These are phyloP conservation scores for Anguilla megastoma DNA, from an alignment of 2,797 vertebrate species.

Conservation along the genomic window DNA sequence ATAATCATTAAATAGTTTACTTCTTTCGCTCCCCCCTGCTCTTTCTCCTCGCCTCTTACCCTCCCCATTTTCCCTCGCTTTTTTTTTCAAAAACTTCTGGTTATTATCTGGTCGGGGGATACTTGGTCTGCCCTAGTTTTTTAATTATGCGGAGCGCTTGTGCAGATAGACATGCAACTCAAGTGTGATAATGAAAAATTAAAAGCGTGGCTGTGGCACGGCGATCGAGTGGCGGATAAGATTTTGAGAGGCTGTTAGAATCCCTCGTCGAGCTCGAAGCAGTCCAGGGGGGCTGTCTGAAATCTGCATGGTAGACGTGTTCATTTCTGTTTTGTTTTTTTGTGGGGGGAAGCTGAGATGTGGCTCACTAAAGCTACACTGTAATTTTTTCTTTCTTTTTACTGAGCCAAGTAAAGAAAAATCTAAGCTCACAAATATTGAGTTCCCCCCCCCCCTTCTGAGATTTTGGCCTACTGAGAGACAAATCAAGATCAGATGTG, in stretches of 20 bases:
- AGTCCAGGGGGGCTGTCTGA: not conserved
- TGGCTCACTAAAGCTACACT: conserved; percentile 33
- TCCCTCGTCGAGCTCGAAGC: conserved; percentile 45
- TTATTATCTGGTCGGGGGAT: not conserved
- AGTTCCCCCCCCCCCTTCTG: conserved; percentile 60
- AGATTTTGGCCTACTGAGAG: conserved; percentile 56
- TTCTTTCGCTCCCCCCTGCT: not conserved
- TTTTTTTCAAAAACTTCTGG: not conserved
- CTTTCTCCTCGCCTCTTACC: conserved; percentile 11
- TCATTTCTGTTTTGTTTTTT: conserved; percentile 64
- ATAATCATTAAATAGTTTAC: not conserved
- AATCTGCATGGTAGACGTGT: conserved; percentile 40
- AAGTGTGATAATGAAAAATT: conserved; percentile 24
- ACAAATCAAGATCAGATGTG: conserved; percentile 60
- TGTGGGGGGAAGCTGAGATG: conserved; percentile 67
- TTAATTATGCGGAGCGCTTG: conserved; percentile 32
- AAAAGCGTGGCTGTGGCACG: conserved; percentile 3
- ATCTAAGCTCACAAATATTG: conserved; percentile 35
- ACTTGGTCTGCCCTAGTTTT: conserved; percentile 20
- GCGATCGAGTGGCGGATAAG: conserved; percentile 11
- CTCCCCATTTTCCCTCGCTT: not conserved
- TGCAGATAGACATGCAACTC: conserved; percentile 21
- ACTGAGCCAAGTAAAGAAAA: conserved; percentile 42
- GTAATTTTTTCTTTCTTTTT: conserved; percentile 19
- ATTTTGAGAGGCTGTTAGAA: conserved; percentile 32